These are phyloP conservation scores for Drosophila pachea DNA, from an alignment of 1,140 invertebrate genomes.

Conservation along the genomic window DNA sequence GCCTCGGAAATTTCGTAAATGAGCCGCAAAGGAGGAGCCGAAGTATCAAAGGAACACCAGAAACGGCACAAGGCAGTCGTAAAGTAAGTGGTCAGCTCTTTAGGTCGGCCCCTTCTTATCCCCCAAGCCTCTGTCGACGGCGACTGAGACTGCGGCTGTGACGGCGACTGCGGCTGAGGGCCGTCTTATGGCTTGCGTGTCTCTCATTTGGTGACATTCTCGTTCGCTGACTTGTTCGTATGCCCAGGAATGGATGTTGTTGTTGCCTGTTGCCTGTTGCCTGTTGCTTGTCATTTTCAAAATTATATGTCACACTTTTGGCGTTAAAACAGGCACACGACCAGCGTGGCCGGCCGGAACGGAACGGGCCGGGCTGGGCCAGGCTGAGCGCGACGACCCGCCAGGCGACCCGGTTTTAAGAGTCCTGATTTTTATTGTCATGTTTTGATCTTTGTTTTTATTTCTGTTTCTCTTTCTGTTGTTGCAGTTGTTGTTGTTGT, in stretches of 20 bases:
- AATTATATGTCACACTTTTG: conserved; percentile 76
- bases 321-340: conserved; percentile 75
- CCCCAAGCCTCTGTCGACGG: too few species aligned
- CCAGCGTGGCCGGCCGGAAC: conserved; percentile 18
- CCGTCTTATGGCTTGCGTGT: conserved; percentile 53
- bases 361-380: conserved; percentile 15
- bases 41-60: conserved; percentile 54
- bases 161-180: conserved; percentile 7
- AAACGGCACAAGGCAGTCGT: conserved; percentile 64
- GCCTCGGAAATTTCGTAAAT: conserved; percentile 50
- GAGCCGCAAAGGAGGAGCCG: conserved; percentile 51
- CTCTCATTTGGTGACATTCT: conserved; percentile 71
- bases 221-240: conserved; percentile 67
- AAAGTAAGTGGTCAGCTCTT: conserved; percentile 63
- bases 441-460: conserved; percentile 71
- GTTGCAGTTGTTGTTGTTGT: conserved; percentile 24
- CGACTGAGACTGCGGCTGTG: too few species aligned
- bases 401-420: conserved; percentile 61
- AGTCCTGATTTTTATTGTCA: conserved; percentile 77
- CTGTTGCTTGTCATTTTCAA: conserved; percentile 73
- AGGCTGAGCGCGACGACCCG: conserved; percentile 22
- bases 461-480: conserved; percentile 46
- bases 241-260: conserved; percentile 40
- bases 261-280: too few species aligned
- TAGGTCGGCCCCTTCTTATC: not conserved